Base-by-base conservation (phyloP, 2,888 invertebrate genomes). In the Thereva unica region DNA sequence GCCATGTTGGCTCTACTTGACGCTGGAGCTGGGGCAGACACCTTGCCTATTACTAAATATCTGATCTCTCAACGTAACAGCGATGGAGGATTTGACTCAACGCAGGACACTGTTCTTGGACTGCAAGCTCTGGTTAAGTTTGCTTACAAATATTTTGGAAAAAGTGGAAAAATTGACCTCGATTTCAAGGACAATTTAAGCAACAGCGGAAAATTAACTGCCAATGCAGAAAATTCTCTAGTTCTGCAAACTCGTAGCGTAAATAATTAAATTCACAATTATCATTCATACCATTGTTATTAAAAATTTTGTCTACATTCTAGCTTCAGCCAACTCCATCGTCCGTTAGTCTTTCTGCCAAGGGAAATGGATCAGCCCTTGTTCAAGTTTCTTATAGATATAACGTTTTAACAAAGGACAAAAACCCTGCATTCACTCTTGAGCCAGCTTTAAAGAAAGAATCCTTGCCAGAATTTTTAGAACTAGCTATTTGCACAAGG, bases 381-480 rank as follows among this genome's bases (percentile, higher is more conserved):
- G 85, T 91, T 52, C 90, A 92, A 74, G 85, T 96, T 35, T 86
- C 90, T 0, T 93, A 92, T 72, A 85, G 86, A 52, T 95, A 92
- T 76, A 90, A 91, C 78, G 85, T 93, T 68, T 92, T 93, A 76
- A 92, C 93, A 4, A 93, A 93, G 8, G 93, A 91, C 37, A 89
- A 92, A 42, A 91, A 91, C 87, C 94, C 95, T 4, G 83, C 92
- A 71, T 95, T 93, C 80, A 90, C 88, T 54, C 83, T 95, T 1
- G 93, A 93, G 80, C 93, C 95, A 1, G 88, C 91, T 74, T n/a
- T n/a, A n/a, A n/a, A 90, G 94, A 4, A 93, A 93, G 88, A 89
- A 73, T 89, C 89, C 1, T 89, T 90, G 70, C 83, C 84, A 54
- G 85, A 91, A 41, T 8, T 4, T 3, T 7, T 56, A 10, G 7